These are phyloP conservation scores for Falcaria lacertinaria DNA, from an alignment of 2,888 invertebrate species.

Conservation along the genomic window DNA sequence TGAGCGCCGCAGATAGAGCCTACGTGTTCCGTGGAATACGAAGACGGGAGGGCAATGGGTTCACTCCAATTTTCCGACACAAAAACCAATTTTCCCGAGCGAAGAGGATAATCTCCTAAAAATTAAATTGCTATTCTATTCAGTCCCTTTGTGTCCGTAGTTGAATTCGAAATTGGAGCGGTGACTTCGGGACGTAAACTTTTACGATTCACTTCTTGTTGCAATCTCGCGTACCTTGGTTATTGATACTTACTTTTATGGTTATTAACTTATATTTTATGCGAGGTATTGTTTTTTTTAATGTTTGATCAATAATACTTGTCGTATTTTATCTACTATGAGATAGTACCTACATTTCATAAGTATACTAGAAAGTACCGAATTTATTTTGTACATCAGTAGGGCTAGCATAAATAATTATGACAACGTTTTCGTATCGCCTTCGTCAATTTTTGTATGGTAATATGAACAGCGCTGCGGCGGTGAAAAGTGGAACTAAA, in stretches of 20 bases:
- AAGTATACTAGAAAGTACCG: too few relatives aligned
- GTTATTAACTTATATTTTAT: not conserved
- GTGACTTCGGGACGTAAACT: constrained; percentile 17
- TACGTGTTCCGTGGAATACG: not conserved
- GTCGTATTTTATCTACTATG: too few relatives aligned
- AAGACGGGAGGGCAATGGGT: not conserved
- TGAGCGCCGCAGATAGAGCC: not conserved
- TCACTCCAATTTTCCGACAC: not conserved
- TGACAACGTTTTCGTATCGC: too few relatives aligned
- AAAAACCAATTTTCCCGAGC: constrained; percentile 33
- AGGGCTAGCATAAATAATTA: too few relatives aligned
- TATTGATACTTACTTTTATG: not conserved
- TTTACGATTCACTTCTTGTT: constrained; percentile 18
- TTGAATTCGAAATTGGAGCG: constrained; percentile 7
- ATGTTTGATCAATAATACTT: too few relatives aligned
- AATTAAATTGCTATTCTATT: constrained; percentile 30
- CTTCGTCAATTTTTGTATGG: too few relatives aligned
- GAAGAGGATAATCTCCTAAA: constrained; percentile 29
- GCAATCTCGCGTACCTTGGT: not conserved
- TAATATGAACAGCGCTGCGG: too few relatives aligned
- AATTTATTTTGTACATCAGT: too few relatives aligned
- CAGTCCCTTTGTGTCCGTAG: not conserved
- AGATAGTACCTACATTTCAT: too few relatives aligned
- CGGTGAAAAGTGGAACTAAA: too few relatives aligned
- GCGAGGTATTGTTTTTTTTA: too few relatives aligned